Base-by-base conservation (phyloP, 2,113 vertebrate genomes). In the Agapornis roseicollis region DNA sequence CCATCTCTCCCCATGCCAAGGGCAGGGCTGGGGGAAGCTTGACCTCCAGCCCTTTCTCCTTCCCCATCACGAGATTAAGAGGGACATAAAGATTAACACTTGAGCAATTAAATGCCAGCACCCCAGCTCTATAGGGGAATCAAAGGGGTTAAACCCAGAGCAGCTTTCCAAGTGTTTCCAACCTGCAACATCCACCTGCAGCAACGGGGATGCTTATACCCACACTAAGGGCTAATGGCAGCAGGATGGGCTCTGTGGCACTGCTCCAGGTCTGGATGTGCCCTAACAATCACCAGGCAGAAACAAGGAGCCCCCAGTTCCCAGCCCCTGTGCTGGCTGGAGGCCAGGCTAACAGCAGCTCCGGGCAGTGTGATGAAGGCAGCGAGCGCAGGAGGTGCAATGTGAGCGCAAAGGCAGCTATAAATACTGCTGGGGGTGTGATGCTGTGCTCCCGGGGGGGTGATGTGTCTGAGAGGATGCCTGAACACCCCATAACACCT, bases 221-320 rank as follows among this genome's bases (percentile, higher is more conserved):
- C 73, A 25, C 1, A 20, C 33, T 4, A 8, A 37, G 35, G 42
- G 53, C 22, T 49, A 37, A 41, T 0, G 0, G 46, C 64, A 73
- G 53, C 7, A 1, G 35, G 53, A 61, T 0, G 1, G 8, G 41
- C 14, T 17, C 61, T 41, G 74, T 2, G 4, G 42, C 70, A 53
- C 23, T 7, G 1, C 17, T 63, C n/a, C 0, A 0, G 46, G 27
- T 37, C 5, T 2, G 5, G 61, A 35, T 15, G 17, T 1, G 0
- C 42, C 73, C 77, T 28, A 19, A 33, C 71, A 81, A 29, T 2
- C 69, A 23, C 15, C 23, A 7, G 13, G 9, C 4, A 2, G 22
- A 70, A 42, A 6, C 8, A 13, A 56, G 47, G 64, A 68, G 55
- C 31, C 46, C 76, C n/a, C 13, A 2, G 4, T 2, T 18, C 16